Base-by-base conservation (phyloP, 2,888 invertebrate species). In the Standfussiana lucernea region DNA sequence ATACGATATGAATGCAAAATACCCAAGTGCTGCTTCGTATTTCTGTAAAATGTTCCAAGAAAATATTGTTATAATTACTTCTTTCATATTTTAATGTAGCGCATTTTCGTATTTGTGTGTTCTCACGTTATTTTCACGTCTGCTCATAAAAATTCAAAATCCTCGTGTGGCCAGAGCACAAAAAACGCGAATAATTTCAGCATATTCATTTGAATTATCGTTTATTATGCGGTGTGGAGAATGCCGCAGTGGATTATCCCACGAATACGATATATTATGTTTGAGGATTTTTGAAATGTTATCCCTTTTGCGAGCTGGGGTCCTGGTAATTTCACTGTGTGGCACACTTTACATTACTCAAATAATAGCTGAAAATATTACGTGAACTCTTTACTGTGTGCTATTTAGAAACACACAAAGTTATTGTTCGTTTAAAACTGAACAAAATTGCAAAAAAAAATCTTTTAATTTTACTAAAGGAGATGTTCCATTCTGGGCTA, bases 151-250 rank as follows among this genome's bases (percentile, higher is more conserved):
- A 85, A 74, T 59, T 71, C 56, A 47, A 69, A 82, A 72, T 81
- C 56, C 83, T 71, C 56, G 61, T 76, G 79, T 83, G 64, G 21
- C 72, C 69, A 50, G 37, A 64, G 56, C 28, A 68, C 40, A 86
- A 83, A 86, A 83, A 80, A 69, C 56, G 35, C 28, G 59, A 72
- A 81, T 81, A 82, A 79, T 77, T 75, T 82, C 50, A 62, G 73
- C 62, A 67, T 77, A 75, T 79, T 79, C 76, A 85, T 84, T 82
- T 79, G 77, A 82, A 87, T 82, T 85, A 85, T 82, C 64, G 73
- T 73, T 72, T 85, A 85, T 79, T 82, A 77, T 68, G 69, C 68
- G 77, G 79, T 56, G 71, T 74, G 61, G 78, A 37, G 72, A 56
- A 79, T 75, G 42, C 79, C 80, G 86, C 84, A 83, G 80, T 71